Percentiles rank a stretch among this genome's conserved stretches.
Conservation (phyloP, 37 sponge, comb jelly and placozoan species). For the Amphimedon queenslandica region DNA sequence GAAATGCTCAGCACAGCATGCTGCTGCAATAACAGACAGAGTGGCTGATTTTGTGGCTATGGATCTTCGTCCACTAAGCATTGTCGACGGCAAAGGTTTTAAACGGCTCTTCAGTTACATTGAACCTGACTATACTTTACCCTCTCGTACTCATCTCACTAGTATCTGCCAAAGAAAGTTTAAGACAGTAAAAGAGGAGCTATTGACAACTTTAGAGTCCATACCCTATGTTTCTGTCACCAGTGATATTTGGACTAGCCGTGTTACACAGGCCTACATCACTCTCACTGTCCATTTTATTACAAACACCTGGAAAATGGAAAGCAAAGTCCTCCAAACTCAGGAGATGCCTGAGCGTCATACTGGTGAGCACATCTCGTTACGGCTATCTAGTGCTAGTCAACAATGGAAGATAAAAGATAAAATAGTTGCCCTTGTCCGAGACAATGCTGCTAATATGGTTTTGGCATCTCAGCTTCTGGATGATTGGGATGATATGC, state of each 20-base stretch:
- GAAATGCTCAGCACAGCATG: too few relatives aligned
- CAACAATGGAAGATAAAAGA: background rate
- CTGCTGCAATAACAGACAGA: too few relatives aligned
- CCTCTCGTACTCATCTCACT: too few relatives aligned
- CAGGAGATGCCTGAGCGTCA: slow-evolving; percentile 7
- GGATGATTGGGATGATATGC: background rate
- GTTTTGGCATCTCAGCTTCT: background rate
- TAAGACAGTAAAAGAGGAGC: background rate
- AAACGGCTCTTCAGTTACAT: too few relatives aligned
- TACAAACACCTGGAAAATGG: background rate
- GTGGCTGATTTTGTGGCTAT: too few relatives aligned
- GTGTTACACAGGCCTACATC: background rate
- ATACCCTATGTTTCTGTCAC: background rate
- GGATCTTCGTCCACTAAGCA: too few relatives aligned
- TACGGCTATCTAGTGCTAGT: background rate
- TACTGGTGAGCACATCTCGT: slow-evolving; percentile 1
- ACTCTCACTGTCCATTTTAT: too few relatives aligned
- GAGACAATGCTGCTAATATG: slow-evolving; percentile 8
- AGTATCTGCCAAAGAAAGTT: too few relatives aligned
- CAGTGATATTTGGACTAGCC: background rate
- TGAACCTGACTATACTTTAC: too few relatives aligned
- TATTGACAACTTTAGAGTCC: background rate
- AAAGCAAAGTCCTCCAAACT: slow-evolving; percentile 6
- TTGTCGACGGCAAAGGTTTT: too few relatives aligned
- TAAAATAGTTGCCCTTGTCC: slow-evolving; percentile 1